Conservation (phyloP, 2,113 vertebrate genomes). For the Podarcis cretensis region DNA sequence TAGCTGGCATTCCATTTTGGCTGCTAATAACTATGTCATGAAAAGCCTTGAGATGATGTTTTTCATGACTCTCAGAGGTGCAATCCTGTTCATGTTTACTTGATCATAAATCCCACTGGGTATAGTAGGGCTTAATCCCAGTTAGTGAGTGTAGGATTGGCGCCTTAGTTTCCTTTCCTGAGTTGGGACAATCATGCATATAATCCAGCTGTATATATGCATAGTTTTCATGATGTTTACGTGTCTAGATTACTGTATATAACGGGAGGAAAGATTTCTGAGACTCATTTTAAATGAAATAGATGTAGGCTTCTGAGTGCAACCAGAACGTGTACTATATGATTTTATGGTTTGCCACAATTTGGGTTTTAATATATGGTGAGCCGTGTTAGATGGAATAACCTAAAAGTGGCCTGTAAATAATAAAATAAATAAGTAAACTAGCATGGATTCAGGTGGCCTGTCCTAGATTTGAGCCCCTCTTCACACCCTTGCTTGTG, state of each 20-base stretch:
- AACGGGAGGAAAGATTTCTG: neutral
- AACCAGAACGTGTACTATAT: neutral
- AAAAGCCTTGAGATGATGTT: neutral
- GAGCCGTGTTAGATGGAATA: too few species aligned
- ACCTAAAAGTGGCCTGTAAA: too few species aligned
- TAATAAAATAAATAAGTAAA: too few species aligned
- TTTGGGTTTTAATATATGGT: too few species aligned
- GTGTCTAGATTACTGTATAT: neutral
- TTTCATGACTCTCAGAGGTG: neutral
- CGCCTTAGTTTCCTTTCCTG: neutral
- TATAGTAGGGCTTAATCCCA: neutral
- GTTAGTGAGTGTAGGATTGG: neutral
- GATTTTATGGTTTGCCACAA: neutral
- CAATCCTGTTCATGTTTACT: neutral
- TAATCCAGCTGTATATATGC: neutral
- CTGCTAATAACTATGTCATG: neutral
- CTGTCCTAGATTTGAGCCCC: neutral
- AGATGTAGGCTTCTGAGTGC: neutral
- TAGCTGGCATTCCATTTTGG: neutral
- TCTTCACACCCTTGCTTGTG: neutral
- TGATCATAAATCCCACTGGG: neutral
- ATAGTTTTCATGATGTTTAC: neutral
- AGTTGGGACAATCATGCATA: neutral
- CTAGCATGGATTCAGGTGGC: neutral
- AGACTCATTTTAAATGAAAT: neutral